Conservation (phyloP, 2,888 invertebrate species). For the Poecilobothrus nobilitatus region DNA sequence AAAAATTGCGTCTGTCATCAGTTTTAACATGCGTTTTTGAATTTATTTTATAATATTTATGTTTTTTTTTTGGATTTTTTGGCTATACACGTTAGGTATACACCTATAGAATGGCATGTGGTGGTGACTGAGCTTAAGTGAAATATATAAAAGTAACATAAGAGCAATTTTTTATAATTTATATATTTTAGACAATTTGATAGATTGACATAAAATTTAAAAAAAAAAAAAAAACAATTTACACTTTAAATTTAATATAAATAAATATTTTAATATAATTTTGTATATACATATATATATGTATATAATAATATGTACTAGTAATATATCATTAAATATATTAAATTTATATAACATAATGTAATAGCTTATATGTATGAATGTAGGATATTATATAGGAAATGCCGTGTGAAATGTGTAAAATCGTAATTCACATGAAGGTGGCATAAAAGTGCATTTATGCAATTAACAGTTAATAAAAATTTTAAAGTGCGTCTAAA, state of each 20-base stretch:
- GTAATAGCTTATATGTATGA: no score
- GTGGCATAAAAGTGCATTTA: neutral
- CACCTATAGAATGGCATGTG: no score
- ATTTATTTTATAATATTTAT: no score
- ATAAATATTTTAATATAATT: neutral
- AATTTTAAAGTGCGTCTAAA: no score
- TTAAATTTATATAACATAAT: no score
- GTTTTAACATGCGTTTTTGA: neutral
- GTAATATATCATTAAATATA: neutral
- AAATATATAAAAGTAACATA: no score
- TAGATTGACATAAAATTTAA: neutral
- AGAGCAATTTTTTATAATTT: neutral
- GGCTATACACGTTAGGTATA: no score
- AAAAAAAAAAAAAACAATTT: no score
- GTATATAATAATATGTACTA: neutral
- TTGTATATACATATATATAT: neutral
- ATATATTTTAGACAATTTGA: neutral
- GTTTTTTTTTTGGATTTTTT: no score
- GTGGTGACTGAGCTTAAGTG: no score
- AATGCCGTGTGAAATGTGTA: neutral
- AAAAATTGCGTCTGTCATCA: neutral
- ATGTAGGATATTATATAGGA: no score
- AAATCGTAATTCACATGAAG: neutral
- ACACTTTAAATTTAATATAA: neutral
- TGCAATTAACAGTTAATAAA: conserved; percentile 1